Conservation (phyloP, 1,140 invertebrate species). For the Sinella curviseta region DNA sequence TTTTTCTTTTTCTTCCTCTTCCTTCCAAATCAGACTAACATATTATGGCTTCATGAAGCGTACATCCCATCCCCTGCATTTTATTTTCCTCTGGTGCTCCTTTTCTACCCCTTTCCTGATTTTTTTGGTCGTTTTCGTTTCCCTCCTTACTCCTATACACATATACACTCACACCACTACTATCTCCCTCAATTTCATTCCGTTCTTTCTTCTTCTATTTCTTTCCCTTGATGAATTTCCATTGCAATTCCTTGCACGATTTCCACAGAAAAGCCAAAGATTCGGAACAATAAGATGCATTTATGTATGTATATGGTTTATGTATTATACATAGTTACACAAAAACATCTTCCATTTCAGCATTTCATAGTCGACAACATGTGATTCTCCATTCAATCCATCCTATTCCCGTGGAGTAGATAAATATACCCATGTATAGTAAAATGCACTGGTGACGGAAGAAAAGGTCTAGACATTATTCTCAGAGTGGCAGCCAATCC, state of each 20-base stretch:
- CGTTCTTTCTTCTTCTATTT: not conserved
- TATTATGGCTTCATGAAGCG: not conserved
- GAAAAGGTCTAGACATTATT: too few relatives aligned
- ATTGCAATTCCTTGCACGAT: constrained; percentile 11
- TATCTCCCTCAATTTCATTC: not conserved
- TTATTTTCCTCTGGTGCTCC: not conserved
- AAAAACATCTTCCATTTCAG: not conserved
- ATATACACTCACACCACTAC: not conserved
- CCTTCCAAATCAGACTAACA: not conserved
- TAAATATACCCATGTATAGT: too few relatives aligned
- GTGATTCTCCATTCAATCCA: too few relatives aligned
- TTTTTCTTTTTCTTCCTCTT: not conserved
- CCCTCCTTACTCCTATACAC: not conserved
- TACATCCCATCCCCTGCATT: not conserved
- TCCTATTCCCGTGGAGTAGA: too few relatives aligned
- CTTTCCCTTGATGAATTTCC: constrained; percentile 2
- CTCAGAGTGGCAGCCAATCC: too few relatives aligned
- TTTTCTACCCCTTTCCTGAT: constrained; percentile 14
- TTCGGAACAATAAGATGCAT: constrained; percentile 18
- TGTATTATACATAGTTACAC: not conserved
- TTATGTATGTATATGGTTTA: not conserved
- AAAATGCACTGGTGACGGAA: too few relatives aligned
- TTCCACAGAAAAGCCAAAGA: constrained; percentile 5
- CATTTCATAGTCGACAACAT: too few relatives aligned
- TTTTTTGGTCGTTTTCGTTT: not conserved